A percentile compares a stretch with the other conserved stretches of the same genome.
Evolutionary conservation across 2,113 vertebrate species (phyloP).

Genomic region (Pelodiscus sinensis): DNA sequence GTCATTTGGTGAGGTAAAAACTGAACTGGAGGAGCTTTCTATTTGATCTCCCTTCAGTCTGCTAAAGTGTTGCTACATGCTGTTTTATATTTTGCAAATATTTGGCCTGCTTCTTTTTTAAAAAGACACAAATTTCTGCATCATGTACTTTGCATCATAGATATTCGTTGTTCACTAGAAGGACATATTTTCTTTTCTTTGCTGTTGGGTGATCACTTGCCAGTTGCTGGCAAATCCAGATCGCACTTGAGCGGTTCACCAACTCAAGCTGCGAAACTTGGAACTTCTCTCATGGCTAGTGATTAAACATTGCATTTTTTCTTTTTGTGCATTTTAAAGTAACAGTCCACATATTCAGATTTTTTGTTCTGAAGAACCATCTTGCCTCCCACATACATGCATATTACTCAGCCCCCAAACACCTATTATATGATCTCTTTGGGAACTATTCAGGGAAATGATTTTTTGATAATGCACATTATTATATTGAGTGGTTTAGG

Average conservation of each 20-base stretch:
- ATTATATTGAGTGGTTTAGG: not conserved
- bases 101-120: not conserved
- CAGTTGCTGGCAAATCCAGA: rapidly evolving
- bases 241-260: not conserved
- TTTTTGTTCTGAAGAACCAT: not conserved
- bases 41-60: not conserved
- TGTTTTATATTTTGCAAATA: not conserved
- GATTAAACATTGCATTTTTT: not conserved
- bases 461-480: not conserved
- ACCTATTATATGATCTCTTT: not conserved
- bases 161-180: not conserved
- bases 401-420: not conserved
- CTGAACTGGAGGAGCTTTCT: not conserved
- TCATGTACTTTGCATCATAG: not conserved
- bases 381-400: not conserved
- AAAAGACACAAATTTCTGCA: not conserved
- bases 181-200: not conserved
- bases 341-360: not conserved
- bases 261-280: not conserved
- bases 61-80: not conserved
- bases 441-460: not conserved
- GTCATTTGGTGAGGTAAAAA: not conserved
- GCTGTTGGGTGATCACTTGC: not conserved
- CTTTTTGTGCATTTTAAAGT: conserved; percentile 13
- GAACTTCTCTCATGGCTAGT: not conserved